A percentile compares a stretch with the other conserved stretches of the same genome.
phyloP scores from a whole-genome alignment of 2,113 vertebrate species.

The Sphaerodactylus townsendi region DNA sequence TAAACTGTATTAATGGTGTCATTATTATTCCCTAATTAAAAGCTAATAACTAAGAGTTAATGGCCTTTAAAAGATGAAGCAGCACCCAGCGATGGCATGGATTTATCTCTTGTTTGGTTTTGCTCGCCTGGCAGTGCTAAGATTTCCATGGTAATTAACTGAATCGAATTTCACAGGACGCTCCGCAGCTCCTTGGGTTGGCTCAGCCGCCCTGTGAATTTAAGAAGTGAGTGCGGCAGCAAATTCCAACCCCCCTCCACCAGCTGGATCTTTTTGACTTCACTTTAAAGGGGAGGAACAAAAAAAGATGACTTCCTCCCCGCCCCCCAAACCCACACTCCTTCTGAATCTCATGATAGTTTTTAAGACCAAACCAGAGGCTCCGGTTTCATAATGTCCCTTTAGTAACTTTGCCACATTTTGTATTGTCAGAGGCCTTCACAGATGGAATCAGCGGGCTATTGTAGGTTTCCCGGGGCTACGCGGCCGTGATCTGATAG shows the following conservation, averaged over 20 bases:
- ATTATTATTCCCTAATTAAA: constrained; percentile 82
- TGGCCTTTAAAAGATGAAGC: constrained; percentile 80
- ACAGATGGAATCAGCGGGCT: too few relatives aligned
- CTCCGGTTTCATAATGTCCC: not conserved
- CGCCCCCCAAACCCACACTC: not conserved
- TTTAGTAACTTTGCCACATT: not conserved
- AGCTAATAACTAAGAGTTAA: constrained; percentile 82
- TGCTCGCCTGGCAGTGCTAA: constrained; percentile 69
- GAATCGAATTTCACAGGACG: constrained; percentile 70
- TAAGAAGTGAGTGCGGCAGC: constrained; percentile 26
- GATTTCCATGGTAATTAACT: constrained; percentile 75
- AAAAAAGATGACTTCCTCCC: too few relatives aligned
- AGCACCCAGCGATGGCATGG: constrained; percentile 47
- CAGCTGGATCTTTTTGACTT: not conserved
- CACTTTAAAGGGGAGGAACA: not conserved
- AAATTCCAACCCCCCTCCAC: fast-evolving
- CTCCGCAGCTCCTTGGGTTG: constrained; percentile 55
- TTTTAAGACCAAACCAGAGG: not conserved
- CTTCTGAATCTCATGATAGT: not conserved
- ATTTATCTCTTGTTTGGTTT: constrained; percentile 76
- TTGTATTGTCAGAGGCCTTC: too few relatives aligned
- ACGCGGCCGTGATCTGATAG: too few relatives aligned
- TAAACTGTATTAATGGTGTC: constrained; percentile 77
- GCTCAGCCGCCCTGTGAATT: constrained; percentile 37
- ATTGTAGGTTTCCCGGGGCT: too few relatives aligned